Evolutionary conservation across 1,140 invertebrate genomes (phyloP), one percentile per base, ranked within the genome.

Genomic region (Teleogryllus occipitalis): DNA sequence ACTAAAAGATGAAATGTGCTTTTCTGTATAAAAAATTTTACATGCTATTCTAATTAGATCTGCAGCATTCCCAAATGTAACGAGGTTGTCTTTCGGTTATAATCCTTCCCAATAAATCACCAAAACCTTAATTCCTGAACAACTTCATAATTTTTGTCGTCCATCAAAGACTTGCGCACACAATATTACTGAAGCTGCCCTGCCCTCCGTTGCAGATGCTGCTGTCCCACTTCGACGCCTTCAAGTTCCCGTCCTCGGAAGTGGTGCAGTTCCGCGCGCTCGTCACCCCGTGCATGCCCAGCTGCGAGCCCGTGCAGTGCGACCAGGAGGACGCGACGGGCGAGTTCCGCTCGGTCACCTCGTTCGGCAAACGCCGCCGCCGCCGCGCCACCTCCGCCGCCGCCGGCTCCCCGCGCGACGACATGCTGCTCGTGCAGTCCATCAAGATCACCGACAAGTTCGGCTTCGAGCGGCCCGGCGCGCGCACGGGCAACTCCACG

Each of bases 191-290:
- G 8, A 0, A 74, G 73, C 73, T 22, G 5, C 73, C 8, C 14
- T 12, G 75, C 15, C 3, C 75, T 81, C 79, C 81, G 81, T 88
- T 89, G 47, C 90, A 95, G 90, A 92, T 95, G 77, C 87, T 98
- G 8, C 86, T 96, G n/a, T 96, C 95, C 8, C 93, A 96, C 85
- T 97, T 98, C 86, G 96, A 98, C 85, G 96, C 96, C 12, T 98
- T 98, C 90, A 97, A 97, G 85, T 98, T 98, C 88, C 96, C 96
- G 0, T 96, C 95, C 18, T 97, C 95, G 0, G 96, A 97, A 85
- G 92, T 97, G 14, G 96, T 98, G 0, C 96, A 98, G 86, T 98
- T 98, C 91, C 91, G 96, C 76, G 96, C 96, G 3, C 84, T 97
- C 82, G 96, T 98, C 0, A 97, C 96, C 7, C 96, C 96, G 0